phyloP scores from a whole-genome alignment of 2,888 invertebrate species.

The Micropterix aruncella region DNA sequence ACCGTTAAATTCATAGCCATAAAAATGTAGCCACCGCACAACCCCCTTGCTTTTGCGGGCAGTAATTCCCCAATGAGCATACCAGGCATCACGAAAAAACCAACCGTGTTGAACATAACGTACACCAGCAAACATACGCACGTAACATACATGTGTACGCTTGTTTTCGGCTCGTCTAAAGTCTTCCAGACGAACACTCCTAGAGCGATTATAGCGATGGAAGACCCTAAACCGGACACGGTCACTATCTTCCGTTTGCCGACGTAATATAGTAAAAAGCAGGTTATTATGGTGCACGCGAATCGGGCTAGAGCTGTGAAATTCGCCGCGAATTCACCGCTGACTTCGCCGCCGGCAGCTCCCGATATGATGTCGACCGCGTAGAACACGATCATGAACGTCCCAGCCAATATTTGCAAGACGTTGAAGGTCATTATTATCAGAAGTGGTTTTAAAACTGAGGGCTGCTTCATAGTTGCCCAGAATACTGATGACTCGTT shows the following conservation, averaged over 20 bases:
- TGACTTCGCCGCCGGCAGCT: conserved; percentile 23
- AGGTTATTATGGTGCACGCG: conserved; percentile 37
- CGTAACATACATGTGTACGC: conserved; percentile 22
- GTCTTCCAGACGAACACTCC: conserved; percentile 32
- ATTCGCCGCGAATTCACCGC: conserved; percentile 41
- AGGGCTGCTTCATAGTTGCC: conserved; percentile 22
- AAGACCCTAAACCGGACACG: conserved; percentile 40
- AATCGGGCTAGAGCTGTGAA: conserved; percentile 43
- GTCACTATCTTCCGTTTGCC: conserved; percentile 40
- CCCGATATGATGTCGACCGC: conserved; percentile 45
- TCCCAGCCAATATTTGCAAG: conserved; percentile 45
- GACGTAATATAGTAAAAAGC: conserved; percentile 35
- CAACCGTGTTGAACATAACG: conserved; percentile 43
- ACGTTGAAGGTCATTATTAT: conserved; percentile 45
- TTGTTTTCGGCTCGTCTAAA: conserved; percentile 19
- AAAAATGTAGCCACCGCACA: conserved; percentile 44
- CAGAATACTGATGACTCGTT: conserved; percentile 20
- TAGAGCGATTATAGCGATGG: conserved; percentile 35
- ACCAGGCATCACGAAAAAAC: conserved; percentile 45
- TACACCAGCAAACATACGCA: conserved; percentile 36
- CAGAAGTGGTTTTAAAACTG: conserved; percentile 42
- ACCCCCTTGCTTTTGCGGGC: conserved; percentile 43
- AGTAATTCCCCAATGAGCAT: conserved; percentile 48
- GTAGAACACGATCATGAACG: conserved; percentile 48
- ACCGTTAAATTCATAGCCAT: conserved; percentile 41